A percentile compares a stretch with the other conserved stretches of the same genome.
Evolutionary conservation across 2,888 invertebrate genomes (phyloP).

Genomic region (Idaea straminata): DNA sequence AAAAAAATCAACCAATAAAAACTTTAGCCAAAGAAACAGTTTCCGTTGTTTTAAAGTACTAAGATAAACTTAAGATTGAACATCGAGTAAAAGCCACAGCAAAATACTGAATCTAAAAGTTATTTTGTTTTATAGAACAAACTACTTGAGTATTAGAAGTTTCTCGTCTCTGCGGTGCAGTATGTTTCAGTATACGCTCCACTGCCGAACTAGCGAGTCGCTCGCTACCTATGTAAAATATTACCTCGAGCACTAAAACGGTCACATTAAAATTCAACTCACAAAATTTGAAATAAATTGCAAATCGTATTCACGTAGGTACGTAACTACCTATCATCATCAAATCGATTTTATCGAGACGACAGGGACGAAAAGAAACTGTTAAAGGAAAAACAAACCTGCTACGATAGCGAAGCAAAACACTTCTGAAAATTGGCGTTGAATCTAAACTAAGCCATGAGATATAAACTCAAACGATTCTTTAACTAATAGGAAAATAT

Average conservation of each 20-base stretch:
- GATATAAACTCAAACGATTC: no score
- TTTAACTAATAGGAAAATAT: no score
- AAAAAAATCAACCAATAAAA: neutral
- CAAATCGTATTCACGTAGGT: slow-evolving; percentile 50
- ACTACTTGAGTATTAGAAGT: slow-evolving; percentile 25
- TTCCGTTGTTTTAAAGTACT: slow-evolving; percentile 10
- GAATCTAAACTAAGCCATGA: slow-evolving; percentile 11
- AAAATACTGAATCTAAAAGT: slow-evolving; percentile 20
- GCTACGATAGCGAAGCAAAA: slow-evolving; percentile 13
- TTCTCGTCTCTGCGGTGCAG: slow-evolving; percentile 32
- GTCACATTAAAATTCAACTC: slow-evolving; percentile 56
- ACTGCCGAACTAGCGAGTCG: slow-evolving; percentile 28
- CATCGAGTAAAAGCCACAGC: slow-evolving; percentile 25
- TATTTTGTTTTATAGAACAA: slow-evolving; percentile 25
- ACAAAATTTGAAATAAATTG: slow-evolving; percentile 60
- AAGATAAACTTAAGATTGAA: slow-evolving; percentile 5
- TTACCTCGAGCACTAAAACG: slow-evolving; percentile 27
- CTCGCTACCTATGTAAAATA: slow-evolving; percentile 30
- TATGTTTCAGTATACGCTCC: slow-evolving; percentile 38
- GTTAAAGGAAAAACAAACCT: slow-evolving; percentile 44
- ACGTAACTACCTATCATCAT: slow-evolving; percentile 35
- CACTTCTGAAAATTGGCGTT: slow-evolving; percentile 44
- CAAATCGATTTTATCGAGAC: slow-evolving; percentile 61
- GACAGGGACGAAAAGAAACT: slow-evolving; percentile 41
- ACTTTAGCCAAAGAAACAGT: neutral